A percentile compares a stretch with the other conserved stretches of the same genome.
Conservation (phyloP, 2,797 vertebrate genomes). For the Sebastes oblongus region DNA sequence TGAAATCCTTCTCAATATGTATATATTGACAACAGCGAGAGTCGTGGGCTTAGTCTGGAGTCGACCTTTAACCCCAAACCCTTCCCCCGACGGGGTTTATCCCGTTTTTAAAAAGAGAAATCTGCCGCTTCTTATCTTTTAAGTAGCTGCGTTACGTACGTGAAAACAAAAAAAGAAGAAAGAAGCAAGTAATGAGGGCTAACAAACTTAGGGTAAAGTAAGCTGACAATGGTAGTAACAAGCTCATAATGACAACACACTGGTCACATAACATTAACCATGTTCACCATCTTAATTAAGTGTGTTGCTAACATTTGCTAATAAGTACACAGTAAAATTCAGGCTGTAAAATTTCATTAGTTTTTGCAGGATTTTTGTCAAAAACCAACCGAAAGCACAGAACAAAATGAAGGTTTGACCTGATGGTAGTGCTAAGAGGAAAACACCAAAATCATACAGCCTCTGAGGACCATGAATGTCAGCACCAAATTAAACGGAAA, state of each 20-base stretch:
- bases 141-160: background rate
- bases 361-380: background rate
- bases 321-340: background rate
- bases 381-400: background rate
- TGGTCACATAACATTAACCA: background rate
- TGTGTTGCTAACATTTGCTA: background rate
- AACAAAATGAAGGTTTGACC: background rate
- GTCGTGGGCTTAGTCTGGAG: slow-evolving; percentile 30
- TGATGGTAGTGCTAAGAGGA: background rate
- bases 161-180: background rate
- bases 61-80: slow-evolving; percentile 37
- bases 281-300: background rate
- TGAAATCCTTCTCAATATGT: slow-evolving; percentile 56
- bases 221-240: background rate
- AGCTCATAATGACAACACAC: background rate
- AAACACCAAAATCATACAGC: background rate
- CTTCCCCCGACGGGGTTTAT: slow-evolving; percentile 19
- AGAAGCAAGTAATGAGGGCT: background rate
- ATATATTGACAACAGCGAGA: slow-evolving; percentile 28
- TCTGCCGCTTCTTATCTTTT: slow-evolving; percentile 7
- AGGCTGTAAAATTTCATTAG: background rate
- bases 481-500: too few species aligned
- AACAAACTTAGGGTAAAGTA: background rate
- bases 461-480: background rate
- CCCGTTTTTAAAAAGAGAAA: slow-evolving; percentile 51